Conservation (phyloP, 2,888 invertebrate genomes). For the Apantesis nais region DNA sequence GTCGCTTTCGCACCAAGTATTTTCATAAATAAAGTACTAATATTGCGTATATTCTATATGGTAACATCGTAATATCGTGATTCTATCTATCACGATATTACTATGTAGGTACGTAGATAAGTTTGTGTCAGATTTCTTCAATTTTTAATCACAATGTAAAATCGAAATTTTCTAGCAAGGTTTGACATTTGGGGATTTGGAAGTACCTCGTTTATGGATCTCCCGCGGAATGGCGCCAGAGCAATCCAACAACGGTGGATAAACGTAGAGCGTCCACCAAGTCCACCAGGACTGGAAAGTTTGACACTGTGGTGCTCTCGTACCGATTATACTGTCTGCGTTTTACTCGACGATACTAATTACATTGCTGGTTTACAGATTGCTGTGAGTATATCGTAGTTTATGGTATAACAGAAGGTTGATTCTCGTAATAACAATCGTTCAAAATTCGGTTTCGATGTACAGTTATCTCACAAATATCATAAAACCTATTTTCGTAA, state of each 20-base stretch:
- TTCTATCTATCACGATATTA: no score
- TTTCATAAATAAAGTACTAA: no score
- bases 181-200: constrained; percentile 35
- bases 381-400: constrained; percentile 23
- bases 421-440: background rate
- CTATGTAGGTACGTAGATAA: no score
- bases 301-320: constrained; percentile 29
- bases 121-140: background rate
- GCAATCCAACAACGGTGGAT: constrained; percentile 24
- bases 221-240: constrained; percentile 17
- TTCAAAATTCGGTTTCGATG: background rate
- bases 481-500: background rate
- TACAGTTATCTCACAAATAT: background rate
- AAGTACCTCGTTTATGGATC: constrained; percentile 25
- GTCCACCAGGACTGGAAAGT: constrained; percentile 12
- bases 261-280: background rate
- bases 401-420: background rate
- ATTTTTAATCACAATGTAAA: background rate
- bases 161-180: constrained; percentile 23
- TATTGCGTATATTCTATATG: no score
- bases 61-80: no score
- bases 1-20: no score
- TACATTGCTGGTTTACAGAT: constrained; percentile 37
- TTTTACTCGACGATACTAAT: constrained; percentile 30
- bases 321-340: constrained; percentile 27